These are phyloP conservation scores for Anagyrus pseudococci DNA, from an alignment of 2,888 invertebrate species.

Conservation along the genomic window DNA sequence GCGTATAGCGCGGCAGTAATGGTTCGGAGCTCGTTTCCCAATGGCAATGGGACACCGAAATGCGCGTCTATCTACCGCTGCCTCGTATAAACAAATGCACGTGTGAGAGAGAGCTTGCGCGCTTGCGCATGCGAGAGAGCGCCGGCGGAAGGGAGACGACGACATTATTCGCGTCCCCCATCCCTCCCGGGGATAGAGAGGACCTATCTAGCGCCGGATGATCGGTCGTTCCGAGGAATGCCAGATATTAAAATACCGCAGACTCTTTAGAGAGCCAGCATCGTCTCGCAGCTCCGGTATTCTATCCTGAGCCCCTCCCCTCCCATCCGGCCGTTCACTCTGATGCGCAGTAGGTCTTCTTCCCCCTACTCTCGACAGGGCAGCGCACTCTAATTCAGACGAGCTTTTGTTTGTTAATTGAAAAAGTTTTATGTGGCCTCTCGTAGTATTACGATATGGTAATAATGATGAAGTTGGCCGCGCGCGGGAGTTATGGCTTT, in stretches of 20 bases:
- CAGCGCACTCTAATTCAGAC: slow-evolving; percentile 5
- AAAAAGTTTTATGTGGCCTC: not conserved
- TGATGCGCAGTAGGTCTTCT: not conserved
- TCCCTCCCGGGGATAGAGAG: not conserved
- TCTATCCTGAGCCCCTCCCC: slow-evolving; percentile 35
- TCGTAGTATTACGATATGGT: not conserved
- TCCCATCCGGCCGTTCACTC: slow-evolving; percentile 5
- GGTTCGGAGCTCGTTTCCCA: no score
- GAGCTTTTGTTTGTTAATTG: slow-evolving; percentile 9
- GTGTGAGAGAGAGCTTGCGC: no score
- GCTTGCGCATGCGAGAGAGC: no score
- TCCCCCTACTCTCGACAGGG: not conserved
- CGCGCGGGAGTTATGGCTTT: not conserved
- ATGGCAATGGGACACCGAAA: no score
- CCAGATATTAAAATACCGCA: slow-evolving; percentile 61
- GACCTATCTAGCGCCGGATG: slow-evolving; percentile 45
- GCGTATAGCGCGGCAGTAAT: no score
- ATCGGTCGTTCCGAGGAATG: slow-evolving; percentile 59
- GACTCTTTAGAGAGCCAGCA: slow-evolving; percentile 49
- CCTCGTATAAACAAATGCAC: no score
- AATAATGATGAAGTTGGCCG: not conserved
- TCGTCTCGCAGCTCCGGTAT: slow-evolving; percentile 34
- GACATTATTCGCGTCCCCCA: not conserved
- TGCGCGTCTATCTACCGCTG: no score
- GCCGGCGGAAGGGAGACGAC: no score